Evolutionary conservation across 64 coral and sea anemone species (phyloP).

Genomic region (Astreopora myriophthalma): DNA sequence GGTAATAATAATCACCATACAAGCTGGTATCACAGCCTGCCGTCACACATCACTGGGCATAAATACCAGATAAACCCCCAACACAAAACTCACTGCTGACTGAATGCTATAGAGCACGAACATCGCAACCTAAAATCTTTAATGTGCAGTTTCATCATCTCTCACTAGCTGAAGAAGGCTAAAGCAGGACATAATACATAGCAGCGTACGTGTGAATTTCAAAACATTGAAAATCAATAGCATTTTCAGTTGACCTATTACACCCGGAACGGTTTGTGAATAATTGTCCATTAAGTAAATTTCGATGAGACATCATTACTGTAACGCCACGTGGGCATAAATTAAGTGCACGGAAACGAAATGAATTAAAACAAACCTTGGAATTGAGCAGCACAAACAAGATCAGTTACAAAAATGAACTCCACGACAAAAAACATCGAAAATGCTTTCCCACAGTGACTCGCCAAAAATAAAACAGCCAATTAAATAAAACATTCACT

Average conservation of each 20-base stretch:
- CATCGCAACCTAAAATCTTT: too few relatives aligned
- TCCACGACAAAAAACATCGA: neutral
- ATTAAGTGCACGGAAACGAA: slow-evolving; percentile 1
- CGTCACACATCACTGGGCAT: too few relatives aligned
- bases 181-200: too few relatives aligned
- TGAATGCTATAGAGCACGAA: too few relatives aligned
- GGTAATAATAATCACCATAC: too few relatives aligned
- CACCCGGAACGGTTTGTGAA: neutral
- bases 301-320: neutral
- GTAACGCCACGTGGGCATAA: neutral
- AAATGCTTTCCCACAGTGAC: neutral
- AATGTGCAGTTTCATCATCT: too few relatives aligned
- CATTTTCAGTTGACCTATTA: neutral
- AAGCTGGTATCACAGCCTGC: too few relatives aligned
- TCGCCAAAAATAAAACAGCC: neutral
- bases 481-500: neutral
- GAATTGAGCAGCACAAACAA: neutral
- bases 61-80: too few relatives aligned
- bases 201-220: too few relatives aligned
- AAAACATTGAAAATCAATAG: too few relatives aligned
- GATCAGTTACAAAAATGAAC: neutral
- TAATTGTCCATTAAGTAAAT: neutral
- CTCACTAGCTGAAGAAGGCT: too few relatives aligned
- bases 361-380: neutral
- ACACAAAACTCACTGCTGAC: too few relatives aligned